phyloP scores from a whole-genome alignment of 2,113 vertebrate genomes.

The Bubo scandiacus region DNA sequence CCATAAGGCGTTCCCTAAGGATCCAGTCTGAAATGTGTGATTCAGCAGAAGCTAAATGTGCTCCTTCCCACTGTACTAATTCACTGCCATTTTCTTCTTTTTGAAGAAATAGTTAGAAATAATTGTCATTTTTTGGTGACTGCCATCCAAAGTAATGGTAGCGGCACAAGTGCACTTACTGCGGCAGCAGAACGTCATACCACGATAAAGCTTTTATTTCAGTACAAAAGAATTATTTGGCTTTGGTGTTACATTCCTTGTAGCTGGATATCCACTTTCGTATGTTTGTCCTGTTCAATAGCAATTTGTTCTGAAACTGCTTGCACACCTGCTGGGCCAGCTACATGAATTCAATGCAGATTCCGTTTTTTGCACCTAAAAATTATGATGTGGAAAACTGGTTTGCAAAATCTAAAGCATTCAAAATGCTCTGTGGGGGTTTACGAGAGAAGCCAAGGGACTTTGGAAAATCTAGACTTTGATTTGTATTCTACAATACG shows the following conservation, averaged over 20 bases:
- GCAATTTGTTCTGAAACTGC: background rate
- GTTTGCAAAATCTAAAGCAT: background rate
- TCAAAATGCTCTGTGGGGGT: background rate
- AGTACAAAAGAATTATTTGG: background rate
- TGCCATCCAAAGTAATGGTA: background rate
- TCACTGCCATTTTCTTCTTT: background rate
- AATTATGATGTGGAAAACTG: background rate
- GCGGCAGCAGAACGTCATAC: background rate
- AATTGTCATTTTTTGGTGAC: background rate
- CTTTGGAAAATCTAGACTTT: background rate
- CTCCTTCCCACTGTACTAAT: background rate
- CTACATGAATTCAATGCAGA: background rate
- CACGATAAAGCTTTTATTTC: background rate
- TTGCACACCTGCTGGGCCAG: background rate
- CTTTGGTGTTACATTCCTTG: background rate
- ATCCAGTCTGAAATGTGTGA: background rate
- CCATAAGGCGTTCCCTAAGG: background rate
- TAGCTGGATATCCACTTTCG: background rate
- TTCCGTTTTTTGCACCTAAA: background rate
- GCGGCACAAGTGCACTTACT: background rate
- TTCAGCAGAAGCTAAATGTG: background rate
- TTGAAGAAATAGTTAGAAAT: background rate
- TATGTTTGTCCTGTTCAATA: background rate
- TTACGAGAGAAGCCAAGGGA: background rate
- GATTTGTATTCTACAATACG: background rate